phyloP scores from a whole-genome alignment of 2,888 invertebrate genomes.

The Hemaris fuciformis region DNA sequence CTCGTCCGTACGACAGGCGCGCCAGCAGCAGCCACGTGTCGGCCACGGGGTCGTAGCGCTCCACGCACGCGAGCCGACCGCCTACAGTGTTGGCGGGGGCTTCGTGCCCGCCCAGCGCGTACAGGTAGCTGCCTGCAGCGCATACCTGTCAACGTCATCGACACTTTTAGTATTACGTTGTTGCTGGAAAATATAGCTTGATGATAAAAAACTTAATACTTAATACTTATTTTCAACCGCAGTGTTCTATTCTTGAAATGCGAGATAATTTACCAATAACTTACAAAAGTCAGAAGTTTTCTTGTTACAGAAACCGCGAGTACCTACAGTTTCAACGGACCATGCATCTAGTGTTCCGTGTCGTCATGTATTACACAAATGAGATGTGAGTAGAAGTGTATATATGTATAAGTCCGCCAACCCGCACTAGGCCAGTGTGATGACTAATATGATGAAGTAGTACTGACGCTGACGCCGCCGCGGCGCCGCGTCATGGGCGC shows the following conservation, averaged over 20 bases:
- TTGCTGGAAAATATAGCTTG: not conserved
- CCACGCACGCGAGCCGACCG: slow-evolving; percentile 94
- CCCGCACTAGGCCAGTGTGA: no score
- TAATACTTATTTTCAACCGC: no score
- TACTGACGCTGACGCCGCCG: slow-evolving; percentile 92
- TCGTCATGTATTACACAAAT: no score
- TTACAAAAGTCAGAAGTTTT: no score
- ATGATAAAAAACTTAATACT: no score
- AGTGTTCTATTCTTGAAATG: no score
- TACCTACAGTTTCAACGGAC: no score
- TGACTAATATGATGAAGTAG: not conserved
- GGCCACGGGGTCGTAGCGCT: slow-evolving; percentile 89
- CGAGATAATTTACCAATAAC: no score
- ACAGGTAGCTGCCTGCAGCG: slow-evolving; percentile 92
- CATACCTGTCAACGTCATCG: slow-evolving; percentile 76
- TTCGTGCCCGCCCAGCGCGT: slow-evolving; percentile 96
- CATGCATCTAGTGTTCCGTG: no score
- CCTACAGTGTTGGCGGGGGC: slow-evolving; percentile 88
- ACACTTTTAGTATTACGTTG: not conserved
- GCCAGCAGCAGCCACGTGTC: slow-evolving; percentile 95
- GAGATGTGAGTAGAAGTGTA: no score
- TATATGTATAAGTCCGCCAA: no score
- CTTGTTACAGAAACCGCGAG: no score
- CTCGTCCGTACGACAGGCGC: slow-evolving; percentile 90
- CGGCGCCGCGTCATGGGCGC: slow-evolving; percentile 93